These are phyloP conservation scores for Danio albolineatus DNA, from an alignment of 2,797 vertebrate genomes.

Conservation along the genomic window DNA sequence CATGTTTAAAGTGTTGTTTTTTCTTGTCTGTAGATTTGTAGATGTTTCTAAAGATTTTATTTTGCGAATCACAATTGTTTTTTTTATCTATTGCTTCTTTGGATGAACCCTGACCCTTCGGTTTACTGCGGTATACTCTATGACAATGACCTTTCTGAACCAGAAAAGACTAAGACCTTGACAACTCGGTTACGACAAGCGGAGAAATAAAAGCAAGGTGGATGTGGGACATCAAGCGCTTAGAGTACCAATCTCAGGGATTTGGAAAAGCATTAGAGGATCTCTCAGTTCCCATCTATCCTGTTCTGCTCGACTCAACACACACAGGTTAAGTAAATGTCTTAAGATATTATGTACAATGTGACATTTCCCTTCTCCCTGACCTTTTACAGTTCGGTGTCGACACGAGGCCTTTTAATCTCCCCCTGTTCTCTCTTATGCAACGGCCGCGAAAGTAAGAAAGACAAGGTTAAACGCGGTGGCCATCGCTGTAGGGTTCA, in stretches of 20 bases:
- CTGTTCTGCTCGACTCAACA: conserved; percentile 37
- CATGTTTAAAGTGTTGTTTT: too few relatives aligned
- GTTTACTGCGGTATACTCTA: neutral
- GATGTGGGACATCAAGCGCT: conserved; percentile 11
- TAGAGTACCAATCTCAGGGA: neutral
- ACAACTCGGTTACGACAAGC: conserved; percentile 13
- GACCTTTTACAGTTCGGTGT: conserved; percentile 49
- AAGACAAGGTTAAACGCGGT: conserved; percentile 34
- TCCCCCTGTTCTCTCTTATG: conserved; percentile 5
- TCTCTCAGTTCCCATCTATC: conserved; percentile 14
- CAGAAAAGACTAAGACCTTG: conserved; percentile 21
- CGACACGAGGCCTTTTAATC: conserved; percentile 21
- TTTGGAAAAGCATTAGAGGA: conserved; percentile 14
- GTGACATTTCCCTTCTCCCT: conserved; percentile 53
- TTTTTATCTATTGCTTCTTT: too few relatives aligned
- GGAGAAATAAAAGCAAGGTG: conserved; percentile 21
- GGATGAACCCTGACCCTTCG: too few relatives aligned
- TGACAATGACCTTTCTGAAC: conserved; percentile 37
- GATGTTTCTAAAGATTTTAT: too few relatives aligned
- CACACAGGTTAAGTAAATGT: conserved; percentile 36
- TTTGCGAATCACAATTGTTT: too few relatives aligned
- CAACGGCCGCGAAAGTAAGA: neutral
- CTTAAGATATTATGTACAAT: conserved; percentile 44
- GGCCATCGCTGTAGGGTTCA: neutral
- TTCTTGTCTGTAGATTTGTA: too few relatives aligned